These are phyloP conservation scores for Rutpela maculata DNA, from an alignment of 2,888 invertebrate genomes.

Conservation along the genomic window DNA sequence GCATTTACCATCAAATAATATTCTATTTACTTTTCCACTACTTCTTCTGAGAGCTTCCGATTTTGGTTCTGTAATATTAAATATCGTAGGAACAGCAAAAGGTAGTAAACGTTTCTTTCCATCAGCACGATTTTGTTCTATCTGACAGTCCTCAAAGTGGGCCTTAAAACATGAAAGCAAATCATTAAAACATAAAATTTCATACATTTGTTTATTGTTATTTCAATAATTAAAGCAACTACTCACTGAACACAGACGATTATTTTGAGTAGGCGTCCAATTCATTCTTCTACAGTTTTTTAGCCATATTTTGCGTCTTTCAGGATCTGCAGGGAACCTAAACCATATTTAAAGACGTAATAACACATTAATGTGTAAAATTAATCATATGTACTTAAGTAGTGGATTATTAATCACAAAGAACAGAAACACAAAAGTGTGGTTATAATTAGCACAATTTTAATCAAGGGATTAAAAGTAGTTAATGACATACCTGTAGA, in stretches of 20 bases:
- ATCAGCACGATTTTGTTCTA: conserved; percentile 35
- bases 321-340: no score
- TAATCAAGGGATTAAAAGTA: no score
- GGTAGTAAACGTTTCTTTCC: conserved; percentile 33
- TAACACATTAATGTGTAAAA: no score
- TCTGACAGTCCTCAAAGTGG: conserved; percentile 33
- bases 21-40: conserved; percentile 23
- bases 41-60: conserved; percentile 28
- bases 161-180: conserved; percentile 21
- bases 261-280: conserved; percentile 32
- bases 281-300: no score
- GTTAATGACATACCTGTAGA: no score
- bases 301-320: no score
- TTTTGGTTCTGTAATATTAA: conserved; percentile 25
- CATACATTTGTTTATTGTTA: no score
- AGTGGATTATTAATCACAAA: no score
- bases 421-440: no score
- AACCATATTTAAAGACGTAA: no score
- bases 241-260: conserved; percentile 38
- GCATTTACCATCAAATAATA: not conserved
- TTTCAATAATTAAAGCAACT: conserved; percentile 8
- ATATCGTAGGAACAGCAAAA: conserved; percentile 39
- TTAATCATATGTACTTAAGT: no score
- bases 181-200: not conserved
- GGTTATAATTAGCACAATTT: no score